Evolutionary conservation across 2,888 invertebrate genomes (phyloP).

Genomic region (Laspeyria flexula): DNA sequence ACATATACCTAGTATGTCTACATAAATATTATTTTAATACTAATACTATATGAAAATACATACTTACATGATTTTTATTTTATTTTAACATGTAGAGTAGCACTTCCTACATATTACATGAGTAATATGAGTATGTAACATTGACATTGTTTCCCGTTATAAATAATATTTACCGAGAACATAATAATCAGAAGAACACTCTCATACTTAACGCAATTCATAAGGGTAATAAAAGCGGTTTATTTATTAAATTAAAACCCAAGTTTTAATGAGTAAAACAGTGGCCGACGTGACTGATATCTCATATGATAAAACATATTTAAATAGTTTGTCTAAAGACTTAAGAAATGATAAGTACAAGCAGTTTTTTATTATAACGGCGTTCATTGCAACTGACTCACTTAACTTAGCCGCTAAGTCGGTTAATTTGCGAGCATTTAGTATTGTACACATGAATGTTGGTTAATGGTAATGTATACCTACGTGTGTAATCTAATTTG

Average conservation of each 20-base stretch:
- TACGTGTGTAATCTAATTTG: constrained; percentile 22
- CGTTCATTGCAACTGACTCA: constrained; percentile 48
- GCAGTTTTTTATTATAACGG: constrained; percentile 51
- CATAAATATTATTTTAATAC: too few relatives aligned
- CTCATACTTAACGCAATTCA: constrained; percentile 45
- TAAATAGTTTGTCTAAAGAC: constrained; percentile 46
- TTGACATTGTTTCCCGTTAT: not conserved
- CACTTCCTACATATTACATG: too few relatives aligned
- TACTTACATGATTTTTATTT: too few relatives aligned
- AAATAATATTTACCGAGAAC: not conserved
- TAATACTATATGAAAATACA: too few relatives aligned
- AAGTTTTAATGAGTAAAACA: constrained; percentile 49
- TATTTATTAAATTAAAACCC: constrained; percentile 48
- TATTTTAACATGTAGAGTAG: too few relatives aligned
- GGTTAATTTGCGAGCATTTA: constrained; percentile 27
- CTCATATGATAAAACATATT: constrained; percentile 47
- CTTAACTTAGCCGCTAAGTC: constrained; percentile 38
- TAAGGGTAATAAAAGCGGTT: constrained; percentile 50
- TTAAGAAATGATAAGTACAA: constrained; percentile 35
- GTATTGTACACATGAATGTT: constrained; percentile 8
- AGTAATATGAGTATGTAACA: not conserved
- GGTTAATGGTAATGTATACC: constrained; percentile 5
- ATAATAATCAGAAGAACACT: not conserved
- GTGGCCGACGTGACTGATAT: constrained; percentile 61
- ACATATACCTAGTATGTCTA: too few relatives aligned